Evolutionary conservation across 1,140 invertebrate genomes (phyloP).

Genomic region (Rhagoletis zephyria): DNA sequence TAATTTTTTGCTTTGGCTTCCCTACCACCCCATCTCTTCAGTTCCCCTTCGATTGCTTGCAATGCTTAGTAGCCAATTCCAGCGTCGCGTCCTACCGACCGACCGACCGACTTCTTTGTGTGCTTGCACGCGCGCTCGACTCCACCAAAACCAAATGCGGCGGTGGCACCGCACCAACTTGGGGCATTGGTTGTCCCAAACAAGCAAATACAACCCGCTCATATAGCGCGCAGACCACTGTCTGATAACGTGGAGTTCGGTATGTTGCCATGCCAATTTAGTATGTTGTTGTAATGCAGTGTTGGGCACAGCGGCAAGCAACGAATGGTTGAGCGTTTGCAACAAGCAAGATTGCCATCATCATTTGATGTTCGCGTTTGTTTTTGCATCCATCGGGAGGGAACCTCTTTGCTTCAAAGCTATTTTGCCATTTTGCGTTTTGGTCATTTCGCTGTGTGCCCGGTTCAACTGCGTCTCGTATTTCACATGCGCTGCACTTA

Average conservation of each 20-base stretch:
- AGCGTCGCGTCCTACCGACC: background rate
- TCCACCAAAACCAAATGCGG: conserved; percentile 11
- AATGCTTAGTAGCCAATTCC: background rate
- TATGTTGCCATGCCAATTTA: conserved; percentile 50
- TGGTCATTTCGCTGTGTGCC: conserved; percentile 7
- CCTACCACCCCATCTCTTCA: too few relatives aligned
- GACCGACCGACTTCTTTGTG: background rate
- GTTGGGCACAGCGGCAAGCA: background rate
- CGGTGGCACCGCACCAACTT: conserved; percentile 21
- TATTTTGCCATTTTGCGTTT: conserved; percentile 42
- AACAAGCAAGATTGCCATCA: conserved; percentile 47
- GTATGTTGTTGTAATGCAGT: background rate
- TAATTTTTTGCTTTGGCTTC: too few relatives aligned
- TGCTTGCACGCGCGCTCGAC: background rate
- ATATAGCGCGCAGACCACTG: background rate
- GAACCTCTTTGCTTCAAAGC: background rate
- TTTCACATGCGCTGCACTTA: background rate
- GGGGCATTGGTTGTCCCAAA: conserved; percentile 21
- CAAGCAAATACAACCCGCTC: background rate
- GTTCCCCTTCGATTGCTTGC: background rate
- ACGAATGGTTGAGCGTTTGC: background rate
- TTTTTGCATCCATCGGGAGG: background rate
- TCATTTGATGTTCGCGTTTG: background rate
- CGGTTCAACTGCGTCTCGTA: background rate
- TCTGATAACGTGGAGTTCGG: background rate